Base-by-base conservation (phyloP, 2,113 vertebrate species). In the Balaeniceps rex region DNA sequence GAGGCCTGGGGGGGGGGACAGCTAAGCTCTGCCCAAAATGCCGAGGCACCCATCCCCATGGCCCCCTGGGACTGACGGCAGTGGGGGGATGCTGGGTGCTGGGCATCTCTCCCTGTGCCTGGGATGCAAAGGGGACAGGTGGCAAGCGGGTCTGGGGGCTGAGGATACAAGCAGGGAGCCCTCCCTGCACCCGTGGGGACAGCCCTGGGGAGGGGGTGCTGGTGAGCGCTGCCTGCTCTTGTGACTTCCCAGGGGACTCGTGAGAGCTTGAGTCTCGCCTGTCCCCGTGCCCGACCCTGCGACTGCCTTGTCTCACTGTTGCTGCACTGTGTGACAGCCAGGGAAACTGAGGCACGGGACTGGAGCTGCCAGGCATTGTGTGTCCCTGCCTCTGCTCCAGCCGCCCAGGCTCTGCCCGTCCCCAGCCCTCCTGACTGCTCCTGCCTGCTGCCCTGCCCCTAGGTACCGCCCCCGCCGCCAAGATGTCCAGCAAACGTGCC, bases 401-500 rank as follows among this genome's bases (percentile, higher is more conserved):
- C 24, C 19, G 9, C 8, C 46, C 0, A 0, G 22, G 28, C 78
- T 44, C 5, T 2, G 44, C 58, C 51, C 31, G 34, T 36, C 24
- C 36, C 31, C 64, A 51, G 11, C 34, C 33, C 25, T 84, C 18
- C 47, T 80, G 44, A 66, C 4, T n/a, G 1, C 31, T 65, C 55
- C 63, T 46, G 34, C 47, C 65, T 17, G 21, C 57, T 81, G 78
- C 64, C 63, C 60, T 74, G 61, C 64, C 94, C 64, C 60, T 40
- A 97, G 77, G 83, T 77, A 95, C 95, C 93, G 65, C 70, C 51
- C 77, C 97, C 28, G 49, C 96, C 80, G 77, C 94, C 96, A 98
- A 96, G 97, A 99, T 99, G 99, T 99, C 99, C 49, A 99, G 99
- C 98, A 99, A 99, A 90, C 98, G 99, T 44, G 99, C 99, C 95